A percentile compares a stretch with the other conserved stretches of the same genome.
These are phyloP conservation scores for Dexiosoma caninum DNA, from an alignment of 2,888 invertebrate species.

Conservation along the genomic window DNA sequence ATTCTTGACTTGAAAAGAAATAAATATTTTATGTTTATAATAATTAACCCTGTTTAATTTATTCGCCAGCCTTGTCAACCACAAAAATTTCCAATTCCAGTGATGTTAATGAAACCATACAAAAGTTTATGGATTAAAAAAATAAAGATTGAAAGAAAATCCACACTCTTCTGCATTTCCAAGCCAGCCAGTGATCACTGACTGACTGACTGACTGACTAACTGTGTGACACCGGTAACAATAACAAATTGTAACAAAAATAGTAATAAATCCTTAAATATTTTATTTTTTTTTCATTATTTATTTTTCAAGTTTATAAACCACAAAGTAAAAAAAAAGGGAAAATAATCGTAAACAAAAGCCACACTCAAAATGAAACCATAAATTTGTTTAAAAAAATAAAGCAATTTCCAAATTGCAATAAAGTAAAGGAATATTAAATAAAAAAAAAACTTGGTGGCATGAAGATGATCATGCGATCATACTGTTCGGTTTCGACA, in stretches of 20 bases:
- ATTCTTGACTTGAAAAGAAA: neutral
- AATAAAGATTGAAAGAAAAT: conserved; percentile 8
- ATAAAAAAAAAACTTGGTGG: neutral
- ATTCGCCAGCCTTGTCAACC: conserved; percentile 53
- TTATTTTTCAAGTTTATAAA: conserved; percentile 49
- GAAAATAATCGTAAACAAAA: conserved; percentile 44
- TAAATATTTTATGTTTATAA: neutral
- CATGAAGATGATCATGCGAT: conserved; percentile 53
- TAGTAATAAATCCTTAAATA: conserved; percentile 58
- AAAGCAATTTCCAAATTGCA: conserved; percentile 39
- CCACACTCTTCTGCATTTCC: neutral
- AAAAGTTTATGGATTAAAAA: conserved; percentile 44
- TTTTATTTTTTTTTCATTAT: neutral
- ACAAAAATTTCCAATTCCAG: conserved; percentile 56
- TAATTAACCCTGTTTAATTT: conserved; percentile 40
- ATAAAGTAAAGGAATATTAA: conserved; percentile 5
- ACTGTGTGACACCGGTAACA: conserved; percentile 20
- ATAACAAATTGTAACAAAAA: conserved; percentile 48
- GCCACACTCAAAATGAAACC: conserved; percentile 56
- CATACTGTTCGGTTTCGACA: conserved; percentile 44
- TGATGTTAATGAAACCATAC: conserved; percentile 57
- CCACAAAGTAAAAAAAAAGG: conserved; percentile 50
- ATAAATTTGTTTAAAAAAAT: conserved; percentile 49
- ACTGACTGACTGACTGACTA: neutral
- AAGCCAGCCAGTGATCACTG: neutral